These are phyloP conservation scores for Tyria jacobaeae DNA, from an alignment of 2,888 invertebrate genomes.

Conservation along the genomic window DNA sequence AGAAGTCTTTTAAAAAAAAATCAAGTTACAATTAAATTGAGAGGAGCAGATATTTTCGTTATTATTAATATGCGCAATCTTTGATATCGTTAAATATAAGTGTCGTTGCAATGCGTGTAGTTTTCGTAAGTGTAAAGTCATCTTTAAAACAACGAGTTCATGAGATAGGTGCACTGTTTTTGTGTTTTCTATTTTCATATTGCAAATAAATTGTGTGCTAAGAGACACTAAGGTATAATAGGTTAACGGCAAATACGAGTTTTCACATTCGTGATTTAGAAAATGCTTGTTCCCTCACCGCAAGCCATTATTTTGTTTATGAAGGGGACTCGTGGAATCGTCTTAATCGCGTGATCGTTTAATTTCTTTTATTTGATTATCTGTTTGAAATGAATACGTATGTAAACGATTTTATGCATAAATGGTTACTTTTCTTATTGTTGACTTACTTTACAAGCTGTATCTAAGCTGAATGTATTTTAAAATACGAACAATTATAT, in stretches of 20 bases:
- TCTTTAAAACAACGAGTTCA: background rate
- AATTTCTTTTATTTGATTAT: conserved; percentile 64
- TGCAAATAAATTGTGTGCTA: conserved; percentile 57
- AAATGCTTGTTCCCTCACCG: conserved; percentile 76
- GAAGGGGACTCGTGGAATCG: conserved; percentile 52
- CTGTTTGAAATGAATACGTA: conserved; percentile 23
- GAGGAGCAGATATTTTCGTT: no score
- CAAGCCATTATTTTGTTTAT: conserved; percentile 82
- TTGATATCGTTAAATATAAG: background rate
- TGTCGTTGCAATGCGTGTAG: background rate
- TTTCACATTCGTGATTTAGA: conserved; percentile 82
- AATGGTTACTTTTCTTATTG: no score
- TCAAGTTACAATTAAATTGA: no score
- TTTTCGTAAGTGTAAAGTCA: background rate
- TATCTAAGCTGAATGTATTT: no score
- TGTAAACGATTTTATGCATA: background rate
- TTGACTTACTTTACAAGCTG: no score
- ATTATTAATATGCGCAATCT: no score
- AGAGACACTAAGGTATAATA: conserved; percentile 51
- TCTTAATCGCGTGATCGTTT: conserved; percentile 68
- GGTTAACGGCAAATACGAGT: conserved; percentile 64
- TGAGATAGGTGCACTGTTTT: background rate
- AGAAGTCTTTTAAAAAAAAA: no score
- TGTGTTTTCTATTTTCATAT: conserved; percentile 16
- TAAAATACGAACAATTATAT: no score